Percentiles rank a stretch among this genome's conserved stretches.
These are phyloP conservation scores for Bicyclus anynana DNA, from an alignment of 1,140 invertebrate genomes.

Conservation along the genomic window DNA sequence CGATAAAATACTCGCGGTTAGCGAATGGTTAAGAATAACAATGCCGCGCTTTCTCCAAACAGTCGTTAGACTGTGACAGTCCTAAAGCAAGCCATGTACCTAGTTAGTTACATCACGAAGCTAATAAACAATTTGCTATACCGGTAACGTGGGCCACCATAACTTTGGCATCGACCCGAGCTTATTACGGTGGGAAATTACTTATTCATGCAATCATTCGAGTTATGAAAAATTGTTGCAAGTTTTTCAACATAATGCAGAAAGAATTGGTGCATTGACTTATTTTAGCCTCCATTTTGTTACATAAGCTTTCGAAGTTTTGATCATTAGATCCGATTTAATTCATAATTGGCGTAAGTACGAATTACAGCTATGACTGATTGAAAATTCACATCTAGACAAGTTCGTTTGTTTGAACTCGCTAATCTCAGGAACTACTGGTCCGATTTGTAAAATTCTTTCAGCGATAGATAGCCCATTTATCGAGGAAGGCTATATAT, in stretches of 20 bases:
- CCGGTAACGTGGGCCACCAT: slow-evolving; percentile 14
- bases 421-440: too few relatives aligned
- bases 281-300: not conserved
- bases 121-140: slow-evolving; percentile 26
- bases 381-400: too few relatives aligned
- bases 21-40: too few relatives aligned
- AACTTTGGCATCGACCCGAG: slow-evolving; percentile 33
- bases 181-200: slow-evolving; percentile 47
- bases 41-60: too few relatives aligned
- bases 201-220: slow-evolving; percentile 50
- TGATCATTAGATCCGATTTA: too few relatives aligned
- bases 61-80: not conserved
- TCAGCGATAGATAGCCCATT: too few relatives aligned
- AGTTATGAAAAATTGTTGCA: slow-evolving; percentile 40
- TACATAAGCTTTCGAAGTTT: not conserved
- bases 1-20: too few relatives aligned
- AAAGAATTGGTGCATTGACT: slow-evolving; percentile 25
- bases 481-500: too few relatives aligned
- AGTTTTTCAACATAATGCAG: slow-evolving; percentile 57
- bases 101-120: slow-evolving; percentile 30
- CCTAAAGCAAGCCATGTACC: slow-evolving; percentile 18
- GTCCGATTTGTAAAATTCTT: too few relatives aligned
- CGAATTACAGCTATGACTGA: too few relatives aligned
- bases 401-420: too few relatives aligned
- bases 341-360: too few relatives aligned